phyloP scores from a whole-genome alignment of 2,797 vertebrate genomes.

The Rhinophrynus dorsalis region DNA sequence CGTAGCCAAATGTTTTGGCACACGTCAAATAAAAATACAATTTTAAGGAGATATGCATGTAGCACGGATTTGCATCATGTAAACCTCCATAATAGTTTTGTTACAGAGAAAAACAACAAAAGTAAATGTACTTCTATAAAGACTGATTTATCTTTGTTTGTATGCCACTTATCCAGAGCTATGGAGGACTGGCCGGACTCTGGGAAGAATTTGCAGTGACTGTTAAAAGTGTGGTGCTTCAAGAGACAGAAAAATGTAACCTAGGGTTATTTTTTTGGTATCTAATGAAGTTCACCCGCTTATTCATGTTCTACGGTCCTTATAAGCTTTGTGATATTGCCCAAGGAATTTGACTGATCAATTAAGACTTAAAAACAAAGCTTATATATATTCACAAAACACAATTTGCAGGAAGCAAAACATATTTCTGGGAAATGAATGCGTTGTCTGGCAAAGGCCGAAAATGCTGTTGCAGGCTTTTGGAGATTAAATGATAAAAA shows the following conservation, averaged over 20 bases:
- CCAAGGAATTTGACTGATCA: constrained; percentile 59
- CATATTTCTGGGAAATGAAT: too few species aligned
- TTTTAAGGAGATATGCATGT: constrained; percentile 52
- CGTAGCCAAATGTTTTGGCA: constrained; percentile 56
- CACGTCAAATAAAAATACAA: constrained; percentile 50
- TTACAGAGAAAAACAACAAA: constrained; percentile 49
- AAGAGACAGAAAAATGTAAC: background rate
- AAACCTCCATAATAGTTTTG: constrained; percentile 36
- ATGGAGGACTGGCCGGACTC: constrained; percentile 35
- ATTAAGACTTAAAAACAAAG: too few species aligned
- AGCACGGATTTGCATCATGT: constrained; percentile 46
- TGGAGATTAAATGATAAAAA: too few species aligned
- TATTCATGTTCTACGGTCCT: constrained; percentile 41
- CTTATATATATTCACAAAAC: too few species aligned
- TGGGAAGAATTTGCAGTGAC: background rate
- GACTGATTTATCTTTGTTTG: too few species aligned
- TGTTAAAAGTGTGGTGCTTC: background rate
- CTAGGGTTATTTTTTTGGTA: constrained; percentile 24
- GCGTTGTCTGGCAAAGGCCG: too few species aligned
- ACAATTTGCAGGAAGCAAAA: too few species aligned
- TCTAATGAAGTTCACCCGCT: background rate
- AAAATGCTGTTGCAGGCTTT: too few species aligned
- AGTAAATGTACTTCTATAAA: too few species aligned
- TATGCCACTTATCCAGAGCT: constrained; percentile 36
- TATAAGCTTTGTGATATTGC: constrained; percentile 54